Conservation (phyloP, 2,888 invertebrate species). For the Sthenelais limicola region DNA sequence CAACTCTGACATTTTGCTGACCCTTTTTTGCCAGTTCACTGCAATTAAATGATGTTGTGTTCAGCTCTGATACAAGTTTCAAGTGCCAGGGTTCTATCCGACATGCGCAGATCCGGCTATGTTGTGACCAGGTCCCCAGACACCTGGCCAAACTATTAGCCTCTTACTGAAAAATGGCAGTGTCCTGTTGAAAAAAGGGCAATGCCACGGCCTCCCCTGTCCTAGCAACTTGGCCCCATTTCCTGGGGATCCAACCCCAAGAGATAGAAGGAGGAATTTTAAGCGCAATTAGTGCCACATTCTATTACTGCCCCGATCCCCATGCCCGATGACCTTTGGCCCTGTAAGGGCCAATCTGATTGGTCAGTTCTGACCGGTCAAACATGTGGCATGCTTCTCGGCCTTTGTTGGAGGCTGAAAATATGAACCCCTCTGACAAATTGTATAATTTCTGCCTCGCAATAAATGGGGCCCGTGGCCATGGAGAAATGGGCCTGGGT, state of each 20-base stretch:
- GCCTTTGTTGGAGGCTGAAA: conserved; percentile 29
- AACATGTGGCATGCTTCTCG: conserved; percentile 5
- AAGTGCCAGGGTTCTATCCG: too few species aligned
- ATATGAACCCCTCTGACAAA: conserved; percentile 37
- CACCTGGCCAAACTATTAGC: conserved; percentile 30
- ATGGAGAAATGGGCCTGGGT: conserved; percentile 26
- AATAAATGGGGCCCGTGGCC: conserved; percentile 25
- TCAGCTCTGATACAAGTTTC: too few species aligned
- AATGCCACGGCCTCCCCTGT: not conserved
- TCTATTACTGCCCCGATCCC: conserved; percentile 37
- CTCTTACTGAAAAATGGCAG: too few species aligned
- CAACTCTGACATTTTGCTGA: conserved; percentile 23
- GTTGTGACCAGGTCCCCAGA: conserved; percentile 26
- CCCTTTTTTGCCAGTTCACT: conserved; percentile 30
- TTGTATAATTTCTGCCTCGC: conserved; percentile 32
- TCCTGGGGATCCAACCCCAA: too few species aligned
- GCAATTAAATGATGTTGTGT: conserved; percentile 30
- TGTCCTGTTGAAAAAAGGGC: too few species aligned
- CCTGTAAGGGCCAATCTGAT: conserved; percentile 9
- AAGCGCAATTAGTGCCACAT: conserved; percentile 22
- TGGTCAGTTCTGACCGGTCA: conserved; percentile 12
- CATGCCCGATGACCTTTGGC: conserved; percentile 30
- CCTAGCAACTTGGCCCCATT: not conserved
- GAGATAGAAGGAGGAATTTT: conserved; percentile 7
- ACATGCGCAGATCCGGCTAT: too few species aligned